phyloP scores from a whole-genome alignment of 2,888 invertebrate genomes.

The Elegia similella region DNA sequence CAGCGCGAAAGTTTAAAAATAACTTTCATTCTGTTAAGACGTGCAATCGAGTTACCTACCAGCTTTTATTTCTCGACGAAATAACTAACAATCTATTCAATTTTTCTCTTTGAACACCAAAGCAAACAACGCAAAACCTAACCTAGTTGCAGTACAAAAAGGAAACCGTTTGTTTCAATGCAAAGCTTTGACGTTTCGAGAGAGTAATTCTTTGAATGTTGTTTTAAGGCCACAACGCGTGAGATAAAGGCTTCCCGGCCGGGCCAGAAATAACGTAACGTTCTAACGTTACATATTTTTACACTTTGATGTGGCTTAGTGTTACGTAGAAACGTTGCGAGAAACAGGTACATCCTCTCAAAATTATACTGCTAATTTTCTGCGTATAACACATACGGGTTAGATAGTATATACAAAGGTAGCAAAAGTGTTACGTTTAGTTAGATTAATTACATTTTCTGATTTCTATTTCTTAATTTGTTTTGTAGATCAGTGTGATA shows the following conservation, averaged over 20 bases:
- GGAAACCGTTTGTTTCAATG: not conserved
- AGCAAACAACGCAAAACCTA: not conserved
- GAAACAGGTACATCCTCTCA: not conserved
- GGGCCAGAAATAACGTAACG: constrained; percentile 6
- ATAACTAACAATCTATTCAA: too few relatives aligned
- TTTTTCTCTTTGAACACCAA: not conserved
- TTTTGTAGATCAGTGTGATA: too few relatives aligned
- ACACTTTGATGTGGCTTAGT: constrained; percentile 9
- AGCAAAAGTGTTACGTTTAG: too few relatives aligned
- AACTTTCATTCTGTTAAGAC: too few relatives aligned
- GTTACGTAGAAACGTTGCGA: not conserved
- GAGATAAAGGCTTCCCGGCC: not conserved
- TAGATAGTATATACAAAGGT: too few relatives aligned
- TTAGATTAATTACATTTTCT: too few relatives aligned
- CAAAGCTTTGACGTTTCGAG: constrained; percentile 8
- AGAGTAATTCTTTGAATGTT: constrained; percentile 12
- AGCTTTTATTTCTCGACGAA: too few relatives aligned
- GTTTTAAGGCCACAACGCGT: not conserved
- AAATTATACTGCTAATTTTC: too few relatives aligned
- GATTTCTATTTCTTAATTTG: too few relatives aligned
- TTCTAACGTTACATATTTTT: constrained; percentile 9
- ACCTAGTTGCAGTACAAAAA: constrained; percentile 7
- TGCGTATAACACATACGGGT: too few relatives aligned
- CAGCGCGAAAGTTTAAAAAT: too few relatives aligned
- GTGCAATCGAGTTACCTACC: too few relatives aligned